A percentile compares a stretch with the other conserved stretches of the same genome.
Evolutionary conservation across 2,888 invertebrate genomes (phyloP).

Genomic region (Hemaris fuciformis): DNA sequence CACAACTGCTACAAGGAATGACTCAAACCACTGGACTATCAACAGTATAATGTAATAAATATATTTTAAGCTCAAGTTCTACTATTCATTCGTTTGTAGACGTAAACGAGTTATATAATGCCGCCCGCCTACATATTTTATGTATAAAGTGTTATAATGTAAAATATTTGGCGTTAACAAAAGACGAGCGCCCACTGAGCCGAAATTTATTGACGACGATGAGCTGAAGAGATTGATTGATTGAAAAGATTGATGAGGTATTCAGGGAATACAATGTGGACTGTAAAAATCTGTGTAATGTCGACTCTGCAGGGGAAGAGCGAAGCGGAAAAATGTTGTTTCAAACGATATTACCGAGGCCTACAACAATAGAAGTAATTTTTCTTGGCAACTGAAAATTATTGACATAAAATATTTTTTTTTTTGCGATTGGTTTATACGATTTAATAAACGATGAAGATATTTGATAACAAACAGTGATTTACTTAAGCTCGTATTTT

Average conservation of each 20-base stretch:
- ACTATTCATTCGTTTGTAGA: not conserved
- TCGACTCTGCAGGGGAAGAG: not conserved
- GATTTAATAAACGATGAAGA: no score
- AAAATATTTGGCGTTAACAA: not conserved
- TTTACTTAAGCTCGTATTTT: no score
- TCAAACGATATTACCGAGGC: not conserved
- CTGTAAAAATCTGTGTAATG: not conserved
- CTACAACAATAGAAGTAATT: not conserved
- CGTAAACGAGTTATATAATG: not conserved
- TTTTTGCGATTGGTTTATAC: no score
- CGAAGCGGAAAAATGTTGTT: not conserved
- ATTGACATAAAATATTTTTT: no score
- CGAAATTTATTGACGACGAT: not conserved
- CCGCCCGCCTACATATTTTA: not conserved
- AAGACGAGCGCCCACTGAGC: not conserved
- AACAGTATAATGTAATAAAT: not conserved
- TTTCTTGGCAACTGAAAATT: no score
- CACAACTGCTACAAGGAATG: not conserved
- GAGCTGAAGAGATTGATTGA: not conserved
- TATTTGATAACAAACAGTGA: no score
- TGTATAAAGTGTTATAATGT: not conserved
- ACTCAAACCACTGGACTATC: not conserved
- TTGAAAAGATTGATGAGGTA: conserved; percentile 12
- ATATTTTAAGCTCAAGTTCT: not conserved
- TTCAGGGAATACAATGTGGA: not conserved